Conservation (phyloP, 1,140 invertebrate species). For the Papilio glaucus region DNA sequence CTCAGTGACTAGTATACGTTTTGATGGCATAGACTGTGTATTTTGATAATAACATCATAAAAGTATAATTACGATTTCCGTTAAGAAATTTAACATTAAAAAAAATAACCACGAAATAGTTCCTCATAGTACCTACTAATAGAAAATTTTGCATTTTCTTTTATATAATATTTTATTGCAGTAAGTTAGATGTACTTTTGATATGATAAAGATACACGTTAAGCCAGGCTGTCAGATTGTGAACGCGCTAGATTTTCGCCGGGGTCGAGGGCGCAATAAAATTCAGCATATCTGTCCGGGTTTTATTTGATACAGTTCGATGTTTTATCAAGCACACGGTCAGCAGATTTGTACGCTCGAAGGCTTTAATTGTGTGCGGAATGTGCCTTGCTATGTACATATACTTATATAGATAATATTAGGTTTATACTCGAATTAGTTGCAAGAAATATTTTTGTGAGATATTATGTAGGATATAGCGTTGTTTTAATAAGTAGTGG, state of each 20-base stretch:
- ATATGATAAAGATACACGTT: conserved; percentile 49
- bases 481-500: conserved; percentile 74
- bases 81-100: conserved; percentile 59
- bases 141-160: conserved; percentile 82
- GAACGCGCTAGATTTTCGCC: conserved; percentile 27
- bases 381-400: conserved; percentile 84
- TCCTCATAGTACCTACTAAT: conserved; percentile 83
- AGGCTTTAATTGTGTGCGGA: conserved; percentile 83
- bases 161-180: conserved; percentile 76
- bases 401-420: conserved; percentile 74
- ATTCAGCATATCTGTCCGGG: conserved; percentile 55
- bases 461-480: conserved; percentile 76
- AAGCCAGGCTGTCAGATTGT: conserved; percentile 54
- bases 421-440: conserved; percentile 84
- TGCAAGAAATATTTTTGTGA: conserved; percentile 82
- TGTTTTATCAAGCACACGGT: conserved; percentile 80
- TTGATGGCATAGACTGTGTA: conserved; percentile 72
- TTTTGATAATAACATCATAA: conserved; percentile 80
- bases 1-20: conserved; percentile 70
- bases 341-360: conserved; percentile 70
- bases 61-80: conserved; percentile 51
- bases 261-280: conserved; percentile 15
- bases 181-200: conserved; percentile 78
- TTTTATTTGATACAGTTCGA: conserved; percentile 59
- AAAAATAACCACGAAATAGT: conserved; percentile 80